Base-by-base conservation (phyloP, 2,888 invertebrate genomes). In the Watsonalla cultraria region DNA sequence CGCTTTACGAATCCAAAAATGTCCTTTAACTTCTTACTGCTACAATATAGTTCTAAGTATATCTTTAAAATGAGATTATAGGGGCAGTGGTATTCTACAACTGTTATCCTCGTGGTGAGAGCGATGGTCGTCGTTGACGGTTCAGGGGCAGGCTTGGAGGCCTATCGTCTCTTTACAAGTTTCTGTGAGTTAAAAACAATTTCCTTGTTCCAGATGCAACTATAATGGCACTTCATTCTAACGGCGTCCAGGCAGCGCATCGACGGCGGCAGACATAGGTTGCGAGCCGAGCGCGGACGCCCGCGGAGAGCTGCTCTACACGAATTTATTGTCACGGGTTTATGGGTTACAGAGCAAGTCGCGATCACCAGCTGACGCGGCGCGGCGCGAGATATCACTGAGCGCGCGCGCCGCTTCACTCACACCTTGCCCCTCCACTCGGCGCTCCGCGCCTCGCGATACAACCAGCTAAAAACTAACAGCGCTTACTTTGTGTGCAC, bases 111-210 rank as follows among this genome's bases (percentile, higher is more conserved):
- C 85, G 78, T 76, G 74, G 70, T 68, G 72, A 73, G 76, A 80
- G 88, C 88, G 65, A 71, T 80, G 78, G 86, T 89, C 86, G 89
- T 88, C 84, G 86, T 73, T 62, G 64, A 74, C 69, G 74, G 71
- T 76, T 77, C 81, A 75, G 74, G 68, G 57, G 64, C 60, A 70
- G 62, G 57, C 66, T 63, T 68, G 59, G 58, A 62, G 64, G 70
- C 85, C 95, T 96, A 96, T 93, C 96, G 96, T 96, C 97, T 96
- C 91, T 97, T 97, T 76, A 97, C 96, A 81, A 97, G 92, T 92
- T 97, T 97, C 87, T 97, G 96, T 86, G 96, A 96, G 92, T 96
- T 96, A 92, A 97, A 94, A 90, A 97, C 95, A 89, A 97, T 96
- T 92, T 96, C 96, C 91, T 95, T 94, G 91, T 96, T 96, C 96